Base-by-base conservation (phyloP, 2,888 invertebrate species). In the Oligia fasciuncula region DNA sequence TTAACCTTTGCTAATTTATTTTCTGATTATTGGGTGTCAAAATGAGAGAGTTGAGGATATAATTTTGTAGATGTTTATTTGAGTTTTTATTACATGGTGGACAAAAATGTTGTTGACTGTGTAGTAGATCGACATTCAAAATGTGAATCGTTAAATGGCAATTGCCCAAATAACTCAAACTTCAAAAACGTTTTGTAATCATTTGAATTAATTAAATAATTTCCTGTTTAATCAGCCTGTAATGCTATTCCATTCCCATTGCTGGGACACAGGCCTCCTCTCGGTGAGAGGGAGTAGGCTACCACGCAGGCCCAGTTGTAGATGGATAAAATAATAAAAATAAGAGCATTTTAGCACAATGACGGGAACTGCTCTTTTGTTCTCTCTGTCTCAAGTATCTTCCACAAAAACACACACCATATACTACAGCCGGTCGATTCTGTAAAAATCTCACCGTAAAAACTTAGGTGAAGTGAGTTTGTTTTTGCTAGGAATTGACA, bases 321-420 rank as follows among this genome's bases (percentile, higher is more conserved):
- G 51, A 14, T 51, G 17, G 51, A 51, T 51, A 51, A 17, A 17
- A 17, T 6, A 51, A 17, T 51, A 51, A 51, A 51, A 57, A n/a
- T 23, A 11, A 51, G 13, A 14, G 14, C 23, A 46, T 29, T 65
- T 65, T 23, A n/a, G 2, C 49, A 51, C 1, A 40, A 51, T 57
- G 2, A 9, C 9, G 9, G 19, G 3, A 17, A 49, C 17, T 5
- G 3, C 29, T 54, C 4, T 17, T 68, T 29, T 0, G 19, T 43
- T 54, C 4, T 19, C 8, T 14, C 35, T 1, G 1, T 29, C 51
- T 14, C 0, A 68, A 79, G 65, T 19, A 77, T 66, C 76, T 74
- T n/a, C 49, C 46, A 49, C n/a, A 23, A 70, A 80, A 85, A 83
- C 63, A 77, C 23, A 60, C 51, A n/a, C 6, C 83, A 87, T 89